A percentile compares a stretch with the other conserved stretches of the same genome.
Conservation (phyloP, 2,888 invertebrate species). For the Ophion slaviceki region DNA sequence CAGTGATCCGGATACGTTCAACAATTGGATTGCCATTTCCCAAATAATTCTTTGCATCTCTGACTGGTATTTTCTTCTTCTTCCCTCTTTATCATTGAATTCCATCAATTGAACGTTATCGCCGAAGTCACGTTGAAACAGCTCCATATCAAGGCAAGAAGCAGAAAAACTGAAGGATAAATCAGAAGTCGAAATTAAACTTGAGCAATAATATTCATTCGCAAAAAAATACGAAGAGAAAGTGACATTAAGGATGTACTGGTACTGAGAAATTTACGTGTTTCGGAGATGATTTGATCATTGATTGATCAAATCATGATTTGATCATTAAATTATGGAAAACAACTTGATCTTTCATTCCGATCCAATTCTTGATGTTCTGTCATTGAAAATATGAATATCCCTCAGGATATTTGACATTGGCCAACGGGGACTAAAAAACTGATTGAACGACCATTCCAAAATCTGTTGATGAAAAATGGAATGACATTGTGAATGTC, state of each 20-base stretch:
- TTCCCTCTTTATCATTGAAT: slow-evolving; percentile 2
- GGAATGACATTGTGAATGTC: neutral
- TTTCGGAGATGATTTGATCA: neutral
- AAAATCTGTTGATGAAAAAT: neutral
- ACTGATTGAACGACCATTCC: neutral
- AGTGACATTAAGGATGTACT: slow-evolving; percentile 15
- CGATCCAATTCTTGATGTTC: neutral
- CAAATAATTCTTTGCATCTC: neutral
- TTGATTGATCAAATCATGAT: neutral
- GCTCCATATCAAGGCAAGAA: neutral
- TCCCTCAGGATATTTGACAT: neutral
- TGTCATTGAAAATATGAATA: neutral
- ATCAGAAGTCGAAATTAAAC: neutral
- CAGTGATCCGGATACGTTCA: neutral
- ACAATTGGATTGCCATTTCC: neutral
- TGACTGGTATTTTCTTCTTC: neutral
- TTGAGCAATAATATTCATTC: slow-evolving; percentile 24
- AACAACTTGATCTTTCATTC: neutral
- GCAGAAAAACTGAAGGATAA: slow-evolving; percentile 2
- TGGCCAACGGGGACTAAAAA: neutral
- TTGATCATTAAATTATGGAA: neutral
- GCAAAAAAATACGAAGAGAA: neutral
- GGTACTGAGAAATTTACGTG: neutral
- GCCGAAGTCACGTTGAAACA: neutral
- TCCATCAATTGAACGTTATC: neutral